phyloP scores from a whole-genome alignment of 2,888 invertebrate genomes.

The Parasteatoda lunata region DNA sequence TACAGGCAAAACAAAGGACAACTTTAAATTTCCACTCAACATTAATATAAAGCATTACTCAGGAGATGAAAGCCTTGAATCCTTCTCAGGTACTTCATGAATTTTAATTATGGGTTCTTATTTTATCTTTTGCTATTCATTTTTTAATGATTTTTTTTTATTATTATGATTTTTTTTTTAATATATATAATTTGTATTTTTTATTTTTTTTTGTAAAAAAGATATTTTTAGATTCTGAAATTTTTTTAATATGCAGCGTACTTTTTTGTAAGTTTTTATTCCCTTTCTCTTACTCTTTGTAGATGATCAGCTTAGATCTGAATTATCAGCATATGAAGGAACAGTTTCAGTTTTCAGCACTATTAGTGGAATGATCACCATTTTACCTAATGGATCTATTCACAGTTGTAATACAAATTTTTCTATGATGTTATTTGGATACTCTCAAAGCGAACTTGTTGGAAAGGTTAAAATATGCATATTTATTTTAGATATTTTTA shows the following conservation, averaged over 20 bases:
- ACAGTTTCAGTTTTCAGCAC: conserved; percentile 76
- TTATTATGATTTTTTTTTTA: background rate
- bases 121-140: background rate
- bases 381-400: conserved; percentile 80
- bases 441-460: conserved; percentile 78
- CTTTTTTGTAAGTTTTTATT: too few species aligned
- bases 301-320: background rate
- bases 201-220: background rate
- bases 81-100: conserved; percentile 21
- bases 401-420: conserved; percentile 82
- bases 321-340: conserved; percentile 49
- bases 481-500: too few species aligned
- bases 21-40: conserved; percentile 79
- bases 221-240: background rate
- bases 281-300: too few species aligned
- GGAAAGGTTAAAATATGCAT: conserved; percentile 75
- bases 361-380: conserved; percentile 81
- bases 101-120: background rate
- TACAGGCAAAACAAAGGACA: conserved; percentile 81
- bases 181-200: background rate
- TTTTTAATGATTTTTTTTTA: background rate
- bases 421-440: conserved; percentile 81
- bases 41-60: conserved; percentile 59
- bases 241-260: too few species aligned
- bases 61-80: background rate